These are phyloP conservation scores for Eulemur macaco DNA, from an alignment of 2,113 vertebrate genomes.

Conservation along the genomic window DNA sequence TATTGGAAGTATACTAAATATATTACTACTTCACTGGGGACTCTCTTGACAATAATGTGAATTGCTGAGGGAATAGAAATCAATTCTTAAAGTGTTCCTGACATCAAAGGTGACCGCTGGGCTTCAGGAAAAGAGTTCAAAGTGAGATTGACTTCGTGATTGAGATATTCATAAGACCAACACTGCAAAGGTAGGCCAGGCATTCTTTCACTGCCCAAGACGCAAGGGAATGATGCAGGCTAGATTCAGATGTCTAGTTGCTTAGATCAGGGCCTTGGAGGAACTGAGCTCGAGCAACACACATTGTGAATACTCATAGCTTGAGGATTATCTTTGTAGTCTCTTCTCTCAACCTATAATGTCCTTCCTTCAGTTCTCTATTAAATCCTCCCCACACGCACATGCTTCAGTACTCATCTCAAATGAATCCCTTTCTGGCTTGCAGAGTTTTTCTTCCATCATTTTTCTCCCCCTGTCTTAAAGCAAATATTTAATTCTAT, in stretches of 20 bases:
- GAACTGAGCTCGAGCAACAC: not conserved
- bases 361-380: not conserved
- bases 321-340: not conserved
- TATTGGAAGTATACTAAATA: conserved; percentile 62
- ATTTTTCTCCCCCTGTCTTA: not conserved
- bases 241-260: not conserved
- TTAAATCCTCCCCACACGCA: not conserved
- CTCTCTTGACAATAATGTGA: conserved; percentile 65
- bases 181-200: not conserved
- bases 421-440: not conserved
- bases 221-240: not conserved
- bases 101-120: conserved; percentile 65
- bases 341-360: not conserved
- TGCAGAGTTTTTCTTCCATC: not conserved
- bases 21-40: conserved; percentile 56
- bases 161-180: conserved; percentile 49
- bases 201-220: not conserved
- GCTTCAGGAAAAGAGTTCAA: conserved; percentile 44
- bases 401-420: not conserved
- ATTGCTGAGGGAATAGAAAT: conserved; percentile 63
- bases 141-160: conserved; percentile 56
- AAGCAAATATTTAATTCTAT: not conserved
- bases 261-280: not conserved
- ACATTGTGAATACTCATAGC: not conserved
- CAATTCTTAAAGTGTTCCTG: conserved; percentile 61